Base-by-base conservation (phyloP, 2,113 vertebrate genomes). In the Myotis davidii region DNA sequence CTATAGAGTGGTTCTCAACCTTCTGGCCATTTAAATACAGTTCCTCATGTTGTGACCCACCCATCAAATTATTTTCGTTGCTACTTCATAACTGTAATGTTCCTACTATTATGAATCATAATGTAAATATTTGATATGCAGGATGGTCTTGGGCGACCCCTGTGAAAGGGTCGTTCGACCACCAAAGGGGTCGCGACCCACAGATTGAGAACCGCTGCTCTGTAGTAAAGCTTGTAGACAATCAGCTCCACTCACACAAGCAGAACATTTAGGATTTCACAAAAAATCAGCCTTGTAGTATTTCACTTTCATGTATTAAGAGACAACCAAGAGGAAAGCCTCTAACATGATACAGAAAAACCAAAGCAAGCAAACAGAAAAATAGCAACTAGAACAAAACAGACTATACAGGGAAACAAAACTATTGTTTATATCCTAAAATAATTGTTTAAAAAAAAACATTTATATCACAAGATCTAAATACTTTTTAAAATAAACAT, bases 401-500 rank as follows among this genome's bases (percentile, higher is more conserved):
- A 48, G 39, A 84, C 48, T 32, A 4, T 34, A 18, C 14, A 14
- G 14, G 64, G 61, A 73, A 45, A 73, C 70, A 56, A 90, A 82
- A 18, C 37, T 34, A 2, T 39, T 65, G 9, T 78, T 94, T 79
- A 67, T 27, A 29, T 32, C 48, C 61, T 39, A 25, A 13, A 61
- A 79, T 61, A 92, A 27, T 29, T 84, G 52, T 72, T 13, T 20
- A 48, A 83, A 64, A 72, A 69, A 76, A 27, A 88, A 10, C 39
- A n/a, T 79, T 20, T 73, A 4, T 88, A 16, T 70, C 56, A 54
- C 16, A 96, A 72, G 52, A 85, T 65, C 11, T 69, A 61, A 27
- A 23, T 48, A 72, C 84, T 92, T 96, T 90, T 17, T 52, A 89
- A 90, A 90, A n/a, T 39, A 67, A 74, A 45, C 18, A 69, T 77